A percentile compares a stretch with the other conserved stretches of the same genome.
These are phyloP conservation scores for Mustela lutreola DNA, from an alignment of 2,113 vertebrate species.

Conservation along the genomic window DNA sequence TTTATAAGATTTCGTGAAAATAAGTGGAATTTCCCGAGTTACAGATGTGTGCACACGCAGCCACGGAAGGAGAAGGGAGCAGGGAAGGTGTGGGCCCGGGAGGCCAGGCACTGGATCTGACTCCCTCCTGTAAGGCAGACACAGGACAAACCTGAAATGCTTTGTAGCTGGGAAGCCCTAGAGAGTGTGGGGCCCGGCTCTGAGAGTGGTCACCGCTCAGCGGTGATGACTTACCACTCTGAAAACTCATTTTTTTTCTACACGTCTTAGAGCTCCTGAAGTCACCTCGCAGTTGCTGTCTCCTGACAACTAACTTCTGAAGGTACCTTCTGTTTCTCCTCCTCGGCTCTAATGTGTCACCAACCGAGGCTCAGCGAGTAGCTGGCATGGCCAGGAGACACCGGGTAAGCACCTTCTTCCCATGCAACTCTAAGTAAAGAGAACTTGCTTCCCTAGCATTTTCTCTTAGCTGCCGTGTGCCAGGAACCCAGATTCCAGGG, in stretches of 20 bases:
- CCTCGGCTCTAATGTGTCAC: background rate
- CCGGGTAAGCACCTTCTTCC: background rate
- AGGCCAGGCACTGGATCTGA: accelerated
- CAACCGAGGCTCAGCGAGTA: background rate
- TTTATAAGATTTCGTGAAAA: background rate
- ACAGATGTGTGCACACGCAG: accelerated
- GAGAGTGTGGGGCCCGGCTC: background rate
- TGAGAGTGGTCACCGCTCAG: background rate
- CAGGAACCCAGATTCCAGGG: accelerated
- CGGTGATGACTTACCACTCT: background rate
- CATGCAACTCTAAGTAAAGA: too few relatives aligned
- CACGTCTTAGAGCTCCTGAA: background rate
- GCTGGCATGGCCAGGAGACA: background rate
- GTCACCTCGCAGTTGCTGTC: background rate
- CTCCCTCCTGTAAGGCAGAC: background rate
- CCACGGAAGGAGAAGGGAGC: accelerated
- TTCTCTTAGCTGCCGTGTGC: background rate
- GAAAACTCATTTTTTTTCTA: background rate
- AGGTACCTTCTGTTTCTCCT: background rate
- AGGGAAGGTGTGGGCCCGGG: accelerated
- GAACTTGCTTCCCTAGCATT: accelerated
- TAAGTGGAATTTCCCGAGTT: too few relatives aligned
- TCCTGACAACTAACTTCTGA: background rate
- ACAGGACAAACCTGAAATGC: background rate
- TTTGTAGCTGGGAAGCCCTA: background rate